Evolutionary conservation across 2,113 vertebrate species (phyloP).

Genomic region (Silurus asotus): DNA sequence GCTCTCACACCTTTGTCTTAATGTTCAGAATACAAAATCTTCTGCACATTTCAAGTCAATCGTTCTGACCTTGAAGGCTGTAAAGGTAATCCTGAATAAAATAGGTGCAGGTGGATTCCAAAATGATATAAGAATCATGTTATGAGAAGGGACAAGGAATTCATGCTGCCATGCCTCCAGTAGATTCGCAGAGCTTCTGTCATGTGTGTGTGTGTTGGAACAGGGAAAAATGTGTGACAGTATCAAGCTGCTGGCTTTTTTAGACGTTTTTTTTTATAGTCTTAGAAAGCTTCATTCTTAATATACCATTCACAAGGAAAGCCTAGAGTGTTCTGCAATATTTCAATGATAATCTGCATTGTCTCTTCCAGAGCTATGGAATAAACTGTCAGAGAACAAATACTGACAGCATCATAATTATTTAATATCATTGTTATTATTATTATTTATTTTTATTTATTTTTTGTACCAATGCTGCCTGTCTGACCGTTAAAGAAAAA

Average conservation of each 20-base stretch:
- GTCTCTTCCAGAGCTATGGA: not conserved
- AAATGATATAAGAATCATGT: not conserved
- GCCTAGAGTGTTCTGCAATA: not conserved
- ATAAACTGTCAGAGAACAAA: slow-evolving; percentile 12
- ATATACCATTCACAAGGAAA: not conserved
- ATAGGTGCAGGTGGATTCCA: not conserved
- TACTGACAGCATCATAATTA: not conserved
- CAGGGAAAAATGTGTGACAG: not conserved
- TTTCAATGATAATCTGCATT: not conserved
- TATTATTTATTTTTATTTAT: no score
- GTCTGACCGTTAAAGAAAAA: not conserved
- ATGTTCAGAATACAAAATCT: not conserved
- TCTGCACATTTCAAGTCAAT: not conserved
- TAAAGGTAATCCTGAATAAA: not conserved
- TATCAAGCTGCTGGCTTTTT: not conserved
- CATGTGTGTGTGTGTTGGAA: not conserved
- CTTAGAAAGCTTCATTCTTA: not conserved
- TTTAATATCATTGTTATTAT: not conserved
- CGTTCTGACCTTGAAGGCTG: not conserved
- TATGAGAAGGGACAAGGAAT: not conserved
- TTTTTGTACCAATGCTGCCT: not conserved
- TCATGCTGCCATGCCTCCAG: not conserved
- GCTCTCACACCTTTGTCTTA: no score
- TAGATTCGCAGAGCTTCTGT: not conserved
- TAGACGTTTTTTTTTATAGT: not conserved